Evolutionary conservation across 2,888 invertebrate species (phyloP).

Genomic region (Ellobium chinense): DNA sequence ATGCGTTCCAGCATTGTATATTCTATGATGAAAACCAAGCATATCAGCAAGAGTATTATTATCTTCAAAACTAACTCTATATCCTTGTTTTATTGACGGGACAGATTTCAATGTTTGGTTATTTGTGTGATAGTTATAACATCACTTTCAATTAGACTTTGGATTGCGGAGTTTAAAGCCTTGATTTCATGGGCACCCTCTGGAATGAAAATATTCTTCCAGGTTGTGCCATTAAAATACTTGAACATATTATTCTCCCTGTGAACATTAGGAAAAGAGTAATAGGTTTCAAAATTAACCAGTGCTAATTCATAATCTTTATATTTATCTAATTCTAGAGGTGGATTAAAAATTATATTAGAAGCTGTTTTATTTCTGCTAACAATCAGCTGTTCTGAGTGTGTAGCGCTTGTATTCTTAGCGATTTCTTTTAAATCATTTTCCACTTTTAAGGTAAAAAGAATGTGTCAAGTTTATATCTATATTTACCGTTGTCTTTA

Average conservation of each 20-base stretch:
- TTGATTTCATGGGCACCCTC: conserved; percentile 17
- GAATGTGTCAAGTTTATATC: background rate
- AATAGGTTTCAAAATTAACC: conserved; percentile 22
- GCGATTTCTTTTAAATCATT: background rate
- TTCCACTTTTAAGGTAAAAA: background rate
- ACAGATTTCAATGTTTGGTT: background rate
- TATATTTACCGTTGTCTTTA: conserved; percentile 26
- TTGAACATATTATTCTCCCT: conserved; percentile 4
- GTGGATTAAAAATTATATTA: background rate
- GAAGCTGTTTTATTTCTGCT: background rate
- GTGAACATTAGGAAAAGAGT: conserved; percentile 8
- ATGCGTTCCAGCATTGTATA: background rate
- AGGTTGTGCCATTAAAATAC: background rate
- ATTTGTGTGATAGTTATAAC: background rate
- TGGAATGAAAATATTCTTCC: background rate
- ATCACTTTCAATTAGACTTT: background rate
- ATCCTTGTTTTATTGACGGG: background rate
- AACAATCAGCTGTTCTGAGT: background rate
- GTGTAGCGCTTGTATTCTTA: background rate
- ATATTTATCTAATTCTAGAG: background rate
- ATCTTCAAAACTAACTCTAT: background rate
- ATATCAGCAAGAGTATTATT: background rate
- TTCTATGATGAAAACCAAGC: background rate
- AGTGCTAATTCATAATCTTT: conserved; percentile 14
- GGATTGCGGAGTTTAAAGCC: background rate